Conservation (phyloP, 2,888 invertebrate species). For the Agelastica alni region DNA sequence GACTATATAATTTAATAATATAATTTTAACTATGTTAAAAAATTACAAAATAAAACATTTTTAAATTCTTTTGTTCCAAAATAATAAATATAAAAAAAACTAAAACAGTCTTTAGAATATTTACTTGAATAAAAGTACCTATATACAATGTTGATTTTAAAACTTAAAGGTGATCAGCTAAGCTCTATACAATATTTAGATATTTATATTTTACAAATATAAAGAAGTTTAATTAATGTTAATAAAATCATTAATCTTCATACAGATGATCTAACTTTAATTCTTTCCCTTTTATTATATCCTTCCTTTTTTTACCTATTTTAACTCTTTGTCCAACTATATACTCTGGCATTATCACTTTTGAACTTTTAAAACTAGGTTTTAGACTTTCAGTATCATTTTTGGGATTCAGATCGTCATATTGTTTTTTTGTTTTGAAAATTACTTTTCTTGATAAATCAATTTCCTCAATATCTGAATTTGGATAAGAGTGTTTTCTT, state of each 20-base stretch:
- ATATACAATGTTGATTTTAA: too few relatives aligned
- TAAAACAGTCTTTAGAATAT: too few relatives aligned
- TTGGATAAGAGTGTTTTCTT: conserved; percentile 34
- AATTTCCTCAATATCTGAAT: conserved; percentile 32
- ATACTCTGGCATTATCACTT: conserved; percentile 82
- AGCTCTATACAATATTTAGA: too few relatives aligned
- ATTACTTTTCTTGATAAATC: conserved; percentile 46
- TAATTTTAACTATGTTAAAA: too few relatives aligned
- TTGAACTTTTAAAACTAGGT: conserved; percentile 67
- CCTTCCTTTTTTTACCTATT: conserved; percentile 55
- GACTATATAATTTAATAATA: too few relatives aligned
- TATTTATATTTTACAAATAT: too few relatives aligned
- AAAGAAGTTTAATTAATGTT: too few relatives aligned
- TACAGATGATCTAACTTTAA: conserved; percentile 62
- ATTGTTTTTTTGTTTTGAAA: conserved; percentile 46
- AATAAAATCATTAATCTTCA: conserved; percentile 59
- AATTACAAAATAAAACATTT: too few relatives aligned
- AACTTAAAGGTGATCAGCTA: too few relatives aligned
- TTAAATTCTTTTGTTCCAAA: too few relatives aligned
- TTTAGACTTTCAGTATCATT: conserved; percentile 48
- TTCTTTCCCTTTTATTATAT: conserved; percentile 45
- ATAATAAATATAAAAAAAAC: too few relatives aligned
- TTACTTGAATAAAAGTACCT: too few relatives aligned
- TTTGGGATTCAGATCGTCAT: background rate
- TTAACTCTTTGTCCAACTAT: conserved; percentile 70